These are phyloP conservation scores for Philhelius pedissequus DNA, from an alignment of 2,888 invertebrate species.

Conservation along the genomic window DNA sequence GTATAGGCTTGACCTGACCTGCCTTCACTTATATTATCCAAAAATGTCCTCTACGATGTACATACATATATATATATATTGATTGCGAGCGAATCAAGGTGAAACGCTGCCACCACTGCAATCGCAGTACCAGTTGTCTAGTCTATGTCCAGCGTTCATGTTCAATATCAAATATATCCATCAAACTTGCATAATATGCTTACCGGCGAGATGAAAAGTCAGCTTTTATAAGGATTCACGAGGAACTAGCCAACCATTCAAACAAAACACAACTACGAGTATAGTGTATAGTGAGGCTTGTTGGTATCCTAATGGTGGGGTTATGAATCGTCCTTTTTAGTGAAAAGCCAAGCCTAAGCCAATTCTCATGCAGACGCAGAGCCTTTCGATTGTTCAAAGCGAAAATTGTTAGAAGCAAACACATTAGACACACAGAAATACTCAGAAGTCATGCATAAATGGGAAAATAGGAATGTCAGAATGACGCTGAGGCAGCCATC, in stretches of 20 bases:
- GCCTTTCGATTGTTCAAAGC: conserved; percentile 2
- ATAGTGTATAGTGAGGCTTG: conserved; percentile 15
- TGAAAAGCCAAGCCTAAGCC: not conserved
- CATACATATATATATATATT: no score
- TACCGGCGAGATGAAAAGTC: conserved; percentile 23
- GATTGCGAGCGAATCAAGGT: conserved; percentile 1
- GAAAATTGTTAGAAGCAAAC: conserved; percentile 24
- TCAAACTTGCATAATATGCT: not conserved
- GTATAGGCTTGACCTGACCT: not conserved
- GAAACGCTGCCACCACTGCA: not conserved
- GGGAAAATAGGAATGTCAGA: conserved; percentile 19
- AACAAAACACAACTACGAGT: not conserved
- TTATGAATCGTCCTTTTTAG: not conserved
- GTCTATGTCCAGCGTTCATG: not conserved
- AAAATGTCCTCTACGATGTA: not conserved
- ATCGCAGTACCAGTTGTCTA: not conserved
- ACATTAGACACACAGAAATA: not conserved
- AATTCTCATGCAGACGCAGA: conserved; percentile 1
- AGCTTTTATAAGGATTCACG: not conserved
- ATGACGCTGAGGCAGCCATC: conserved; percentile 2
- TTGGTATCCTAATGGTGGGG: conserved; percentile 10
- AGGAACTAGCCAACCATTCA: not conserved
- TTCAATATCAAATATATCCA: not conserved
- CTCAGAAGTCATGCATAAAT: conserved; percentile 14
- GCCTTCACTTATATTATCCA: not conserved